A percentile compares a stretch with the other conserved stretches of the same genome.
Evolutionary conservation across 2,888 invertebrate genomes (phyloP).

Genomic region (Cephus pygmeus): DNA sequence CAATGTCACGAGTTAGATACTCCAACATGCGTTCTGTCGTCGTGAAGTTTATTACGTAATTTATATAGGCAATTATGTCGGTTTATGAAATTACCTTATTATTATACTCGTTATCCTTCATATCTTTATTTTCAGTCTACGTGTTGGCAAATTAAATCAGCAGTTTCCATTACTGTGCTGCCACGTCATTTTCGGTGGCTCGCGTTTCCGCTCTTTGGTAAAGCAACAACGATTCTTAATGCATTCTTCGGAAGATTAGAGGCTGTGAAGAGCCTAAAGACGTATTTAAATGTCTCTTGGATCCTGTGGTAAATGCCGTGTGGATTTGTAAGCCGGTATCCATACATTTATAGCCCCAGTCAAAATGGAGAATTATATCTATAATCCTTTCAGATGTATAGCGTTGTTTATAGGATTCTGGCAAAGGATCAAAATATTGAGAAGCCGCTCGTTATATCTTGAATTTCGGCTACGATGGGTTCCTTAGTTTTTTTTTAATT

Average conservation of each 20-base stretch:
- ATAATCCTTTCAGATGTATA: constrained; percentile 1
- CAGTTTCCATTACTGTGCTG: background rate
- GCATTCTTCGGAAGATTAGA: constrained; percentile 11
- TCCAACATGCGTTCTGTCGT: background rate
- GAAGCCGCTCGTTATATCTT: background rate
- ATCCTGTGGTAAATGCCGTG: constrained; percentile 1
- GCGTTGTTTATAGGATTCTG: background rate
- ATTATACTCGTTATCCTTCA: background rate
- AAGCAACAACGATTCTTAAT: background rate
- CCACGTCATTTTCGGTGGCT: background rate
- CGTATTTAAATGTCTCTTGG: background rate
- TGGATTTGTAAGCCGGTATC: constrained; percentile 8
- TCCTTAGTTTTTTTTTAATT: background rate
- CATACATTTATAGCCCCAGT: background rate
- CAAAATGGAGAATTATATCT: background rate
- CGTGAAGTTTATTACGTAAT: background rate
- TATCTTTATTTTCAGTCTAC: background rate
- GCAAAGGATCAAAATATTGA: constrained; percentile 3
- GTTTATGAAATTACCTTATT: background rate
- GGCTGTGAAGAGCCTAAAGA: constrained; percentile 5
- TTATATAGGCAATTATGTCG: background rate
- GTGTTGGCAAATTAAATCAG: background rate
- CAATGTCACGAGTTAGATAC: background rate
- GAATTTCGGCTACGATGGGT: background rate
- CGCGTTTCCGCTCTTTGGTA: background rate